Base-by-base conservation (phyloP, 2,113 vertebrate species). In the Pituophis catenifer region DNA sequence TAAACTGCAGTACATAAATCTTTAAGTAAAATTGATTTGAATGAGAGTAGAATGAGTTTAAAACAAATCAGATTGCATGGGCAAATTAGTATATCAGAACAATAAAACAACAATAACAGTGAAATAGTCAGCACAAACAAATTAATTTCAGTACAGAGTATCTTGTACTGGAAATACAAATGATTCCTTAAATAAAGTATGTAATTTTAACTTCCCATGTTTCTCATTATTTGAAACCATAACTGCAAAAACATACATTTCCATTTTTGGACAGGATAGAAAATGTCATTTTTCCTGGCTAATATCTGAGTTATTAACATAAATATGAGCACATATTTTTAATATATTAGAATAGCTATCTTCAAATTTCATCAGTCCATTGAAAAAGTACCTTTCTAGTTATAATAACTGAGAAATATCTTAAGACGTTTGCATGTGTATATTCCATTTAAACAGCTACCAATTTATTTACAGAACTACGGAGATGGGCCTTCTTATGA, bases 401-500 rank as follows among this genome's bases (percentile, higher is more conserved):
- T 26, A 9, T 12, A 44, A 53, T 86, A 11, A 0, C 2, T 3
- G 3, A 38, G 89, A 54, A 8, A 85, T 85, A 17, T 7, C 5
- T 92, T 92, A 62, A 62, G 17, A 62, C 23, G 0, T 50, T 89
- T 10, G 87, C 91, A 3, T 89, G 85, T 85, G 2, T 0, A n/a
- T 86, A 54, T 89, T 70, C 13, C n/a, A 62, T 19, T 24, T 93
- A 94, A 58, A 57, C 29, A 44, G 15, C 70, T 86, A 88, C 90
- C 3, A 0, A 90, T 97, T 95, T 95, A 57, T 95, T 90, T 81
- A 87, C 98, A 99, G 99, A 98, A 97, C 97, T 99, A 99, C 94
- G 98, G 98, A 89, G 99, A 99, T 91, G 98, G 99, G 89, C 97
- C 98, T 95, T 98, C 98, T 95, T 99, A 99, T 95, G 97, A 98